Conservation (phyloP, 2,888 invertebrate genomes). For the Diarsia brunnea region DNA sequence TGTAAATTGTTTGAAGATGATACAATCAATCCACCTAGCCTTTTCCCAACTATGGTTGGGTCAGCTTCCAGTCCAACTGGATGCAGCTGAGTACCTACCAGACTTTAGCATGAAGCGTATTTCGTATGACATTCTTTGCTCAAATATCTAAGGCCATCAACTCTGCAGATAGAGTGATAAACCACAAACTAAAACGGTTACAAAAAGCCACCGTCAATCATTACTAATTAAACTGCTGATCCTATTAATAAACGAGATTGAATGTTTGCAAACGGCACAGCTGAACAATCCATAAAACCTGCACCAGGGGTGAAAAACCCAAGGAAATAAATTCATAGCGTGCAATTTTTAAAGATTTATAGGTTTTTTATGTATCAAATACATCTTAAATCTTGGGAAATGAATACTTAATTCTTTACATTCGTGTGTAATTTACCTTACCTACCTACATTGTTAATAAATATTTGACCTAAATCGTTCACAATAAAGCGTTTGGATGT, state of each 20-base stretch:
- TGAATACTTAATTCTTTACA: not conserved
- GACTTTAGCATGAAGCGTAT: too few relatives aligned
- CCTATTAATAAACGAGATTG: slow-evolving; percentile 33
- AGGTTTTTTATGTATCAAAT: not conserved
- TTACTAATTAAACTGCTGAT: slow-evolving; percentile 37
- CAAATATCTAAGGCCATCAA: not conserved
- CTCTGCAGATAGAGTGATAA: not conserved
- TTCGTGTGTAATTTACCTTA: not conserved
- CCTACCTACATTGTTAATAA: not conserved
- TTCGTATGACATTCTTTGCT: too few relatives aligned
- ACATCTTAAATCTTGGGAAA: not conserved
- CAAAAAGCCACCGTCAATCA: slow-evolving; percentile 30
- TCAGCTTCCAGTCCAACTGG: too few relatives aligned
- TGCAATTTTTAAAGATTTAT: not conserved
- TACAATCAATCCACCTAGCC: too few relatives aligned
- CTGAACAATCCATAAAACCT: slow-evolving; percentile 35
- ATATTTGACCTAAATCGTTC: not conserved
- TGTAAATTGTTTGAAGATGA: too few relatives aligned
- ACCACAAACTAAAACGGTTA: slow-evolving; percentile 9
- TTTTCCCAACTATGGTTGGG: too few relatives aligned
- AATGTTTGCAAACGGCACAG: slow-evolving; percentile 39
- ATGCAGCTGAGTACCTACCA: too few relatives aligned
- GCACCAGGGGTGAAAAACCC: slow-evolving; percentile 7
- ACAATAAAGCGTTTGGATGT: not conserved
- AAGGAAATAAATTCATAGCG: not conserved